These are phyloP conservation scores for Axis porcinus DNA, from an alignment of 2,113 vertebrate species.

Conservation along the genomic window DNA sequence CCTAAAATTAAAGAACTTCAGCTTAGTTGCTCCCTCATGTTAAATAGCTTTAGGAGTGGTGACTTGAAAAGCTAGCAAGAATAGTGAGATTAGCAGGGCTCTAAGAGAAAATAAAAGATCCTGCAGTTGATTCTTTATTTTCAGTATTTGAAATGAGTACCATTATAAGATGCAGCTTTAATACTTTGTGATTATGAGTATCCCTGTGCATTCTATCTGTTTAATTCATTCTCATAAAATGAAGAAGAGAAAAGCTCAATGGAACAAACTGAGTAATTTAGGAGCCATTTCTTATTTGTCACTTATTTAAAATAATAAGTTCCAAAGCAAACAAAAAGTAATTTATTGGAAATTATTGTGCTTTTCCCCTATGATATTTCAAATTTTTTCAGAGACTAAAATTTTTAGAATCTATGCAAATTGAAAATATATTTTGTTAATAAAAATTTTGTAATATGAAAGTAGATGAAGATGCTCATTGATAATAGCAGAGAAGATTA, in stretches of 20 bases:
- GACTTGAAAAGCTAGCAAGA: constrained; percentile 5
- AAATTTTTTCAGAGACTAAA: constrained; percentile 22
- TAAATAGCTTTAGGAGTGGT: constrained; percentile 41
- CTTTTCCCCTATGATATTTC: background rate
- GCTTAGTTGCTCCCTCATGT: background rate
- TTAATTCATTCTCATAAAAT: constrained; percentile 19
- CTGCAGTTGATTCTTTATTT: background rate
- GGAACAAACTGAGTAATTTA: background rate
- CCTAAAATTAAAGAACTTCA: constrained; percentile 33
- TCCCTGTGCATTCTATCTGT: background rate
- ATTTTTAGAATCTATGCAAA: constrained; percentile 25
- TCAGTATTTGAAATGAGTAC: background rate
- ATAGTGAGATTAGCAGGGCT: background rate
- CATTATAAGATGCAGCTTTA: background rate
- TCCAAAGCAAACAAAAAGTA: background rate
- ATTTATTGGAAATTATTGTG: background rate
- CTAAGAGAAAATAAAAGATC: background rate
- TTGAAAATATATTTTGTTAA: constrained; percentile 54
- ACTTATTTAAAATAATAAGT: constrained; percentile 29
- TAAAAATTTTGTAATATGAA: constrained; percentile 33
- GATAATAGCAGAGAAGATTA: background rate
- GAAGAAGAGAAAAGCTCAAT: background rate
- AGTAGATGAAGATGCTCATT: background rate
- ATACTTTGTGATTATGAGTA: background rate
- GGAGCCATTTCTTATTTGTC: constrained; percentile 12